Conservation (phyloP, 2,797 vertebrate genomes). For the Microctenopoma steveboyesi region DNA sequence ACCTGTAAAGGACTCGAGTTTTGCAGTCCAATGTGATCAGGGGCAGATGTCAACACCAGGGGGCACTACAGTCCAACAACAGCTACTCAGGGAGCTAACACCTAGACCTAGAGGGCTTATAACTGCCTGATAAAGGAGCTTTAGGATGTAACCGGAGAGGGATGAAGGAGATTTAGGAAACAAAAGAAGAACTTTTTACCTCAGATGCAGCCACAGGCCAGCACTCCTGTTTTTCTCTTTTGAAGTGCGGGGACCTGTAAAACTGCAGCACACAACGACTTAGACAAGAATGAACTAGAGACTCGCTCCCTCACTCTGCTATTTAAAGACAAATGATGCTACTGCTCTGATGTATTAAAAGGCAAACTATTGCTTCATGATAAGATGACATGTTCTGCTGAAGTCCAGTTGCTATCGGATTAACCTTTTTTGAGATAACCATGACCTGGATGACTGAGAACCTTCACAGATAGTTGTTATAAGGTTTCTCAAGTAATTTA, state of each 20-base stretch:
- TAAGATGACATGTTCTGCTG: neutral
- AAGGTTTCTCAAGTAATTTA: conserved; percentile 3
- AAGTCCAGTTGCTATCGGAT: no score
- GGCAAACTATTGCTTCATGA: conserved; percentile 16
- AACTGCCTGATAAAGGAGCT: conserved; percentile 11
- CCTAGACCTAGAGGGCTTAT: neutral
- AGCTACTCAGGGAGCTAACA: neutral
- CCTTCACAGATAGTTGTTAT: neutral
- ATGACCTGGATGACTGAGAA: no score
- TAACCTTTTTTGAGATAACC: no score
- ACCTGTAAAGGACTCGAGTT: neutral
- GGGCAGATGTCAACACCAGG: conserved; percentile 65
- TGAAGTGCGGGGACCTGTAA: conserved; percentile 39
- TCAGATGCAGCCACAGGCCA: conserved; percentile 35
- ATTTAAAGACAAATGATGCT: neutral
- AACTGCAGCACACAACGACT: conserved; percentile 9
- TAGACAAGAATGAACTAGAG: neutral
- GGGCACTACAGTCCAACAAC: conserved; percentile 64
- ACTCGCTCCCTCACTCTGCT: neutral
- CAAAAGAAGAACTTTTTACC: conserved; percentile 29
- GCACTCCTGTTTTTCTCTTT: neutral
- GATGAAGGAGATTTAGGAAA: conserved; percentile 32
- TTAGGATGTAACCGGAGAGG: conserved; percentile 48
- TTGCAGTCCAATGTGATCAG: neutral
- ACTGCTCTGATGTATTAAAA: neutral